Conservation (phyloP, 53 echinoderm and acorn worm species). For the Paracentrotus lividus region DNA sequence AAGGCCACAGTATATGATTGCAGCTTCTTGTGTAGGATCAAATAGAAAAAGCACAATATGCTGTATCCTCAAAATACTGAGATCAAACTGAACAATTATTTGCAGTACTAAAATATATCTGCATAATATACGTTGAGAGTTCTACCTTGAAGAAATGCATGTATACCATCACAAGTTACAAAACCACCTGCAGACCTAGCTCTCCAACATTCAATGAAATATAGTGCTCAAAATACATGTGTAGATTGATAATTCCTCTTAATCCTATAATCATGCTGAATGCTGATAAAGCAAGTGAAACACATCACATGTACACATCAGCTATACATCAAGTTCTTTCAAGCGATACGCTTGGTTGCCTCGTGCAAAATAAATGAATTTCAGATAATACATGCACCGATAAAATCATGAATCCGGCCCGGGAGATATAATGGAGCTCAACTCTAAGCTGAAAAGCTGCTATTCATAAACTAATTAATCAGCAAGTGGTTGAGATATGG, state of each 20-base stretch:
- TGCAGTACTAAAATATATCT: background rate
- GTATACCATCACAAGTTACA: background rate
- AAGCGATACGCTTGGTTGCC: background rate
- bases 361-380: background rate
- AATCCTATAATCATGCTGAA: background rate
- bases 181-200: background rate
- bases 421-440: background rate
- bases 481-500: background rate
- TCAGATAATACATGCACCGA: background rate
- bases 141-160: background rate
- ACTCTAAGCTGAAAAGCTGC: background rate
- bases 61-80: background rate
- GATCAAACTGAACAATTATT: no score
- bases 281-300: background rate
- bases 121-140: background rate
- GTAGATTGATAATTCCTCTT: slow-evolving; percentile 9
- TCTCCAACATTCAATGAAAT: background rate
- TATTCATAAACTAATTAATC: background rate
- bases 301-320: background rate
- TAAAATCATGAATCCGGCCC: slow-evolving; percentile 9
- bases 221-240: background rate
- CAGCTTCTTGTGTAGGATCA: background rate
- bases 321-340: slow-evolving; percentile 11
- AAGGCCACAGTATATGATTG: background rate
- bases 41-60: background rate